A percentile compares a stretch with the other conserved stretches of the same genome.
Evolutionary conservation across 2,113 vertebrate species (phyloP).

Genomic region (Podiceps cristatus): DNA sequence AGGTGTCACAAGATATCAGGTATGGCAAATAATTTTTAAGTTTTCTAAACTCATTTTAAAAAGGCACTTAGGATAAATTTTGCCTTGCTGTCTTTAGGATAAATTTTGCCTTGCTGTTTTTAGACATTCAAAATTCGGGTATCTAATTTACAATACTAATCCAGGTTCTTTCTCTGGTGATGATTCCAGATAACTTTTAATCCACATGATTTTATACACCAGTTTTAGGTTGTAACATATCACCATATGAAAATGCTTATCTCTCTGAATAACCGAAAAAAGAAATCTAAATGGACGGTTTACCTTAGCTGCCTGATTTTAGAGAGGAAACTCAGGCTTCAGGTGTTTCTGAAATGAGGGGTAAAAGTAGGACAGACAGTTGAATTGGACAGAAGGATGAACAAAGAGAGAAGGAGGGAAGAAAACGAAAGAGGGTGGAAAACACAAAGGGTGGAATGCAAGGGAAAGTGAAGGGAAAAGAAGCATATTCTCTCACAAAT

Average conservation of each 20-base stretch:
- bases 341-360: background rate
- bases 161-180: background rate
- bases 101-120: background rate
- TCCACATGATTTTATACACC: background rate
- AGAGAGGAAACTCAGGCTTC: background rate
- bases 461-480: background rate
- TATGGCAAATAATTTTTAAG: background rate
- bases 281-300: background rate
- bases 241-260: background rate
- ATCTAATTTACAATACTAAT: background rate
- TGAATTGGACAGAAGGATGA: background rate
- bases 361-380: background rate
- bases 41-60: background rate
- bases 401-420: background rate
- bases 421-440: background rate
- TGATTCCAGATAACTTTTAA: background rate
- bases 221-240: background rate
- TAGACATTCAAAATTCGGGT: background rate
- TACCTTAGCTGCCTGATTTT: background rate
- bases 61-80: background rate
- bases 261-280: background rate
- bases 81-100: background rate
- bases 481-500: background rate
- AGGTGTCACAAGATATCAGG: background rate
- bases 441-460: background rate